Base-by-base conservation (phyloP, 2,113 vertebrate genomes). In the Odocoileus hemionus region DNA sequence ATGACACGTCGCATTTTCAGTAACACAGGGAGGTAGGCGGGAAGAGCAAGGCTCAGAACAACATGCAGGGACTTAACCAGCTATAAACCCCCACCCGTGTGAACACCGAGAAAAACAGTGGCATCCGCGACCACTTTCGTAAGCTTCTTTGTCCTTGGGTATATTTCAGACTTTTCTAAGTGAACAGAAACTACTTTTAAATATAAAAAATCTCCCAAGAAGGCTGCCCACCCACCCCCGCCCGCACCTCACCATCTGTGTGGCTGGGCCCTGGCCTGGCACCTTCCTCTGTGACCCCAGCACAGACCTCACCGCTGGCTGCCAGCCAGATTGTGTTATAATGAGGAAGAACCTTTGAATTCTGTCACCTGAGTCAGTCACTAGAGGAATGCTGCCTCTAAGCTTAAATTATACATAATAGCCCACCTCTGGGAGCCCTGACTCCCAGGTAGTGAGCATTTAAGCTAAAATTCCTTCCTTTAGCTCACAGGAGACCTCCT, bases 1-100 rank as follows among this genome's bases (percentile, higher is more conserved):
- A 43, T 26, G 70, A 26, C 39, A 26, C 23, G 0, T 7, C 70
- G 3, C 39, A 2, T 30, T 58, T 80, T 80, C 47, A 52, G n/a
- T 36, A 52, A 39, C 82, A 50, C 54, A 50, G 43, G 43, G 74
- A 36, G 47, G 17, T 6, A 8, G 13, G 57, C 2, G 23, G 47
- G 23, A 47, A 47, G 23, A 61, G 33, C 39, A 28, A 0, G 54
- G 6, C 6, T 39, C 52, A 26, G 70, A 76, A 28, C 33, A 15
- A 36, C 11, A 26, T 0, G 15, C n/a, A 47, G 30, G 1, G 47
- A 9, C 28, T 30, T 70, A 60, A 7, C 36, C 10, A 6, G 6
- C 28, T 33, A 16, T 26, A 47, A 58, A 30, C 23, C 15, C 25
- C 16, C 70, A 26, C 39, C 30, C 5, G 2, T 3, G 10, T 30